Percentiles rank a stretch among this genome's conserved stretches.
Evolutionary conservation across 2,888 invertebrate genomes (phyloP).

Genomic region (Peribatodes rhomboidaria): DNA sequence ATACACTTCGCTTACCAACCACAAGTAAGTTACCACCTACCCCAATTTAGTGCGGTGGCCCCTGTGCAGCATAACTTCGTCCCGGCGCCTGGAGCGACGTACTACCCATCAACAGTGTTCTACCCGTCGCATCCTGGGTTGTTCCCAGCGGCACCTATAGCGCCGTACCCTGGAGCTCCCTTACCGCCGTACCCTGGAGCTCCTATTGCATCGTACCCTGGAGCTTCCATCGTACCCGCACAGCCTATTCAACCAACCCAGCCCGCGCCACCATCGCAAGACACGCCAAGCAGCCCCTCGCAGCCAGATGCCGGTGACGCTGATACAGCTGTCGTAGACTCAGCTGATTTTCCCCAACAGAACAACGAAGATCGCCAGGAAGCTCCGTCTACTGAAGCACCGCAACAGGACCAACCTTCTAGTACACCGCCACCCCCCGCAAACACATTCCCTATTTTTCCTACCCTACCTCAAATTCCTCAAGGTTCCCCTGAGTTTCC

Average conservation of each 20-base stretch:
- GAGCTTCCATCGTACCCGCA: neutral
- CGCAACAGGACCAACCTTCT: slow-evolving; percentile 51
- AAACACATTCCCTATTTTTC: slow-evolving; percentile 52
- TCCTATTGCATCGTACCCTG: slow-evolving; percentile 54
- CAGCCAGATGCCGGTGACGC: slow-evolving; percentile 63
- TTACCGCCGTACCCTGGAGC: slow-evolving; percentile 48
- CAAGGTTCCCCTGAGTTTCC: slow-evolving; percentile 20
- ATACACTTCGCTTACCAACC: slow-evolving; percentile 64
- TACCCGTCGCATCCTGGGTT: slow-evolving; percentile 58
- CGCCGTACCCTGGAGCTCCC: slow-evolving; percentile 47
- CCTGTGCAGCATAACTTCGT: slow-evolving; percentile 63
- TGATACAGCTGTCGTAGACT: slow-evolving; percentile 76
- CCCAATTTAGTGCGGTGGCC: slow-evolving; percentile 59
- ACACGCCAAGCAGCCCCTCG: slow-evolving; percentile 48
- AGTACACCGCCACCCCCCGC: slow-evolving; percentile 50
- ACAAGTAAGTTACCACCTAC: slow-evolving; percentile 66
- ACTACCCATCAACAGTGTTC: slow-evolving; percentile 62
- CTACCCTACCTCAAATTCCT: slow-evolving; percentile 43
- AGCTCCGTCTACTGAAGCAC: slow-evolving; percentile 44
- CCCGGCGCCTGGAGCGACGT: slow-evolving; percentile 61
- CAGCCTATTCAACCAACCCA: slow-evolving; percentile 1
- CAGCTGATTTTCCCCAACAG: slow-evolving; percentile 63
- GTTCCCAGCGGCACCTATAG: slow-evolving; percentile 51
- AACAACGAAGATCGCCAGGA: slow-evolving; percentile 48
- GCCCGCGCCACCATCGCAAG: slow-evolving; percentile 39